Evolutionary conservation across 2,113 vertebrate genomes (phyloP), one percentile per base, ranked within the genome.

Genomic region (Caranx melampygus): DNA sequence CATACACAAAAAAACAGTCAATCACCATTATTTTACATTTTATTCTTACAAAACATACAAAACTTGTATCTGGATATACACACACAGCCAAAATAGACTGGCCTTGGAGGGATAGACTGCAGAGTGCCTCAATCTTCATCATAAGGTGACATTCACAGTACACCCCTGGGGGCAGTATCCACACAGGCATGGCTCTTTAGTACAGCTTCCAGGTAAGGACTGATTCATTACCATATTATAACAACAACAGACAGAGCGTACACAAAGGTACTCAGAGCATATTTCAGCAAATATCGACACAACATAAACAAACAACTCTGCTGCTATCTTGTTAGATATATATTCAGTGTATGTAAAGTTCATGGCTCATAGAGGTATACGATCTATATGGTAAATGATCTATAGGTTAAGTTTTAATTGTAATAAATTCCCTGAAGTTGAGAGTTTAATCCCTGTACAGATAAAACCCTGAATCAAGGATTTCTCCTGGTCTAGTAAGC

Each of bases 161-260:
- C 0, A 82, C 69, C 11, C 78, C 37, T 82, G 11, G 62, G 72
- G 83, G 21, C 21, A 75, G 52, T 45, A 63, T 15, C 21, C 18
- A 57, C 31, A 72, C 14, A 78, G 34, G 72, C 78, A 68, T 40
- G 15, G n/a, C 51, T 47, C 21, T 83, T 31, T 55, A 60, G 67
- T 57, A 72, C 83, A 88, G 88, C 91, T 90, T 74, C 86, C 82
- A 82, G 71, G 75, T 65, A 62, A 58, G 54, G 69, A 31, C 18
- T 3, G 20, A 78, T 26, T 26, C 26, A 85, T 75, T 14, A 35
- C 87, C 35, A 83, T 44, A 74, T 37, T n/a, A 1, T 26, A 71
- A 71, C 14, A 65, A 71, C 54, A 72, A 73, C 6, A 80, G 61
- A 76, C 33, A 79, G 11, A 13, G 61, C 3, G 5, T 2, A 72